Conservation (phyloP, 1,140 invertebrate species). For the Condylostylus longicornis region DNA sequence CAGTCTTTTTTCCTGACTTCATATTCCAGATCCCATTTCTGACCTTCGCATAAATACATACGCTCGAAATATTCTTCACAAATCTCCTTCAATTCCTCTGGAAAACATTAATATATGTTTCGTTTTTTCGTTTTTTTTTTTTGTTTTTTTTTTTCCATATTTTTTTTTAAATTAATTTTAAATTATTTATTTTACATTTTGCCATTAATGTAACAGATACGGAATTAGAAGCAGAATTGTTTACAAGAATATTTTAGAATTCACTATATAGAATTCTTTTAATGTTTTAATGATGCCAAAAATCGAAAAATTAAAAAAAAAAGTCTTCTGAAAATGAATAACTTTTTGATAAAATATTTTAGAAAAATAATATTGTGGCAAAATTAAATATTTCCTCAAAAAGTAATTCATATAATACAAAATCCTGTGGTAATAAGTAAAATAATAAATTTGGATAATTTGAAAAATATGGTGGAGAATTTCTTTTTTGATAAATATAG, state of each 20-base stretch:
- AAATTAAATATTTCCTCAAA: neutral
- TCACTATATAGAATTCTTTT: neutral
- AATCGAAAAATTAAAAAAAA: neutral
- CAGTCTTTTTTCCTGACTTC: constrained; percentile 95
- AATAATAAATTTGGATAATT: neutral
- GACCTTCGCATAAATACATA: constrained; percentile 90
- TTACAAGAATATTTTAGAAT: neutral
- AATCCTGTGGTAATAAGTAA: neutral
- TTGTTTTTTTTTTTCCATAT: constrained; percentile 7
- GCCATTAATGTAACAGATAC: too few species aligned
- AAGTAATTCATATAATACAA: neutral
- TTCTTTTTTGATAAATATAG: too few species aligned
- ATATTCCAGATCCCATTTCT: constrained; percentile 99
- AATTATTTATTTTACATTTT: too few species aligned
- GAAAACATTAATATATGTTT: too few species aligned
- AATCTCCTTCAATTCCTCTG: constrained; percentile 54
- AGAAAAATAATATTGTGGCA: neutral
- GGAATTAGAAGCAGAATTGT: neutral
- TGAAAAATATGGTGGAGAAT: too few species aligned
- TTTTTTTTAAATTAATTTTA: too few species aligned
- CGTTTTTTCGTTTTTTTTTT: too few species aligned
- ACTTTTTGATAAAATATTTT: neutral
- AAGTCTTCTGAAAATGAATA: neutral
- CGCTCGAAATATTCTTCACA: constrained; percentile 90
- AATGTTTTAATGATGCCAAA: neutral